Percentiles rank a stretch among this genome's conserved stretches.
These are phyloP conservation scores for Ditylenchus dipsaci DNA, from an alignment of 1,140 invertebrate species.

Conservation along the genomic window DNA sequence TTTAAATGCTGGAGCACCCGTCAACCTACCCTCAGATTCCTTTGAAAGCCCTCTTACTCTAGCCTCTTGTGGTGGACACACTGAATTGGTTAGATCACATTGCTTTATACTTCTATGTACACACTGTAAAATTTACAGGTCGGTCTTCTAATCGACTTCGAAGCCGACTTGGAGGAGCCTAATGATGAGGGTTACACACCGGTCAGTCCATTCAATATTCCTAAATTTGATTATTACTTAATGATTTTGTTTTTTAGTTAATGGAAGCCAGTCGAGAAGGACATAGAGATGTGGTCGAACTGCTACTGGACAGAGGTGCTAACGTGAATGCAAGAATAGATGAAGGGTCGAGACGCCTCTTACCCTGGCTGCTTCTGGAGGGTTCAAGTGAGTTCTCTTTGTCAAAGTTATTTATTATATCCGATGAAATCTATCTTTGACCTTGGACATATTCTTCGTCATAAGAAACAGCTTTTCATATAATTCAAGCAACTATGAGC, in stretches of 20 bases:
- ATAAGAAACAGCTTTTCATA: no score
- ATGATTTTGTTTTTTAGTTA: constrained; percentile 60
- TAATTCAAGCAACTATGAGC: no score
- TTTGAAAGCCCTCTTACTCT: constrained; percentile 96
- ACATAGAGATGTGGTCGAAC: constrained; percentile 63
- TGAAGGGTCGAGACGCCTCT: constrained; percentile 79
- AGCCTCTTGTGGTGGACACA: constrained; percentile 95
- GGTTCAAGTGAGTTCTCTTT: constrained; percentile 74
- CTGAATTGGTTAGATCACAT: constrained; percentile 75
- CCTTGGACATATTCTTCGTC: no score
- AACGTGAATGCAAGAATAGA: constrained; percentile 96
- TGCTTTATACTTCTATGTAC: not conserved
- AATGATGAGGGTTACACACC: constrained; percentile 82
- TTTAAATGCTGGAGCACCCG: constrained; percentile 74
- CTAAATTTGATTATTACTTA: not conserved
- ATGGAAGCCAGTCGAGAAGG: constrained; percentile 97
- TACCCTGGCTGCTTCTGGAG: constrained; percentile 91
- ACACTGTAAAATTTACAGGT: constrained; percentile 30
- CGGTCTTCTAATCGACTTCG: constrained; percentile 82
- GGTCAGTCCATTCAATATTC: not conserved
- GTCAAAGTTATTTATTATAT: no score
- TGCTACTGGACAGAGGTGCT: constrained; percentile 67
- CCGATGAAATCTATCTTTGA: no score
- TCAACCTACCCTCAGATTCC: constrained; percentile 97
- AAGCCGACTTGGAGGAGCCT: constrained; percentile 95